Percentiles rank a stretch among this genome's conserved stretches.
Conservation (phyloP, 2,113 vertebrate species). For the Typhlomys cinereus region DNA sequence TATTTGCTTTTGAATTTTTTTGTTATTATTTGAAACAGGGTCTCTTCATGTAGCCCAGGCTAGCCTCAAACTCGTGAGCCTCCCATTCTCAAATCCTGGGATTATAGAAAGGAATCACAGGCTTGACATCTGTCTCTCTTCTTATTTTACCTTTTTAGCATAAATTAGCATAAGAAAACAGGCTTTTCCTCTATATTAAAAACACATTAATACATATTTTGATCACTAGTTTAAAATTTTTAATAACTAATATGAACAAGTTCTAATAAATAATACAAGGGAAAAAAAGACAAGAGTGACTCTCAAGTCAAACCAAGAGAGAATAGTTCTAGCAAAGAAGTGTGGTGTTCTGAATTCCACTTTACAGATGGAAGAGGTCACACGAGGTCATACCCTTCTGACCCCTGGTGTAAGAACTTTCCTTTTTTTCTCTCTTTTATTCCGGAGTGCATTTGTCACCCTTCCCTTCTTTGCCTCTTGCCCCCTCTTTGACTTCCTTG, state of each 20-base stretch:
- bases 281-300: background rate
- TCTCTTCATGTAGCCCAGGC: background rate
- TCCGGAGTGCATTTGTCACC: background rate
- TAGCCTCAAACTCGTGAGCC: background rate
- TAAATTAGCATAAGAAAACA: background rate
- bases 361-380: background rate
- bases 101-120: background rate
- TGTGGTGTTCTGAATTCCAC: background rate
- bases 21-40: background rate
- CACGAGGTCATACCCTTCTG: background rate
- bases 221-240: too few species aligned
- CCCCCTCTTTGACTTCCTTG: conserved; percentile 41
- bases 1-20: background rate
- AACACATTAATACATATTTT: background rate
- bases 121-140: background rate
- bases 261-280: conserved; percentile 21
- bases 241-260: conserved; percentile 9
- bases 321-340: background rate
- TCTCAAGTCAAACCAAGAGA: background rate
- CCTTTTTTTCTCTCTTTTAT: background rate
- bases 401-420: background rate
- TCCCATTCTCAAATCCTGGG: background rate
- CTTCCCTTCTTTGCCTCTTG: background rate
- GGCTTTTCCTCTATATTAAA: background rate
- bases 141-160: background rate